phyloP scores from a whole-genome alignment of 2,113 vertebrate genomes.

The Litocranius walleri region DNA sequence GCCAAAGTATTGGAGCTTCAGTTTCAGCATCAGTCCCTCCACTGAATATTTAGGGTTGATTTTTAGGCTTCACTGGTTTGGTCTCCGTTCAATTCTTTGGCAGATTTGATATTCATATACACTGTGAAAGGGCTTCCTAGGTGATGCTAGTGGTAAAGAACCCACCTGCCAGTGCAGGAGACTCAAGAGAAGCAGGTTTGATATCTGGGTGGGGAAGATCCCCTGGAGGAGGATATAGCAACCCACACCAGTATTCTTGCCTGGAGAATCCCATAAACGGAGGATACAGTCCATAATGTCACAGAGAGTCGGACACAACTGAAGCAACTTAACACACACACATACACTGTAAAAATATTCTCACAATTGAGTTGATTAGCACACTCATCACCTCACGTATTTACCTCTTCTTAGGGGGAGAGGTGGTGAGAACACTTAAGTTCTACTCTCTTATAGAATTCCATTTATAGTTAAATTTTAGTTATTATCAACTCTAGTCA shows the following conservation, averaged over 20 bases:
- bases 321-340: not conserved
- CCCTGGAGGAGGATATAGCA: not conserved
- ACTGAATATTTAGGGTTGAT: not conserved
- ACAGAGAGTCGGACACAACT: not conserved
- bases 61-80: not conserved
- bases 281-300: not conserved
- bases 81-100: not conserved
- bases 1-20: not conserved
- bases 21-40: not conserved
- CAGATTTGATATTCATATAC: not conserved
- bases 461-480: not conserved
- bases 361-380: not conserved
- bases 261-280: not conserved
- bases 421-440: not conserved
- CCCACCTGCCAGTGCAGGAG: not conserved
- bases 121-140: not conserved
- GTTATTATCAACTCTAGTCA: not conserved
- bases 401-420: not conserved
- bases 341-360: not conserved
- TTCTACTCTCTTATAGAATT: not conserved
- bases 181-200: not conserved
- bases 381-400: not conserved
- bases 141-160: not conserved
- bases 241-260: not conserved
- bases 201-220: not conserved